Percentiles rank a stretch among this genome's conserved stretches.
Conservation (phyloP, 2,113 vertebrate genomes). For the Smithornis capensis region DNA sequence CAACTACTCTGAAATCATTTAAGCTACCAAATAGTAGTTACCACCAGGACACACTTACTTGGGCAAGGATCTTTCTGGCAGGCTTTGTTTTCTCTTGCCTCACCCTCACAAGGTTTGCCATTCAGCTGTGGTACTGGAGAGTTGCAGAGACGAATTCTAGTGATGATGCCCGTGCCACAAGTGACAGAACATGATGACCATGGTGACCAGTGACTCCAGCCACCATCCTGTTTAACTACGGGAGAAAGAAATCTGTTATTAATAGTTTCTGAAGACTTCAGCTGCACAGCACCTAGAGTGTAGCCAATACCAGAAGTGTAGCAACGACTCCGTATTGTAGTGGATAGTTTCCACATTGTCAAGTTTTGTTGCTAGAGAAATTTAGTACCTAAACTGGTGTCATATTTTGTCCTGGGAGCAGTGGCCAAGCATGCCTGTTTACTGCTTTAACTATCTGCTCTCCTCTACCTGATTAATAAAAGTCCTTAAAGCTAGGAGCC, state of each 20-base stretch:
- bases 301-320: not conserved
- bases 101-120: slow-evolving; percentile 88
- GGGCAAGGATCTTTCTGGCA: slow-evolving; percentile 89
- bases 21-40: not conserved
- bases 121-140: slow-evolving; percentile 97
- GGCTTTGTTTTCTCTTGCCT: slow-evolving; percentile 89
- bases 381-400: not conserved
- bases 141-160: slow-evolving; percentile 97
- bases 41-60: slow-evolving; percentile 75
- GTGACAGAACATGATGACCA: slow-evolving; percentile 98
- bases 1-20: not conserved
- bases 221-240: slow-evolving; percentile 95
- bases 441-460: not conserved
- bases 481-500: not conserved
- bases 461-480: not conserved
- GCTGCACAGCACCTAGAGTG: not conserved
- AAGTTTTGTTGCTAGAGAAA: not conserved
- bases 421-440: not conserved
- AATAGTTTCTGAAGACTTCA: not conserved
- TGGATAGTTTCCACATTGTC: not conserved
- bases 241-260: not conserved
- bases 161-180: slow-evolving; percentile 91
- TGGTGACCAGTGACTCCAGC: slow-evolving; percentile 98
- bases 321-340: not conserved
- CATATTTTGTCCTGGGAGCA: not conserved